A percentile compares a stretch with the other conserved stretches of the same genome.
Evolutionary conservation across 2,113 vertebrate genomes (phyloP).

Genomic region (Lampris megalopsis): DNA sequence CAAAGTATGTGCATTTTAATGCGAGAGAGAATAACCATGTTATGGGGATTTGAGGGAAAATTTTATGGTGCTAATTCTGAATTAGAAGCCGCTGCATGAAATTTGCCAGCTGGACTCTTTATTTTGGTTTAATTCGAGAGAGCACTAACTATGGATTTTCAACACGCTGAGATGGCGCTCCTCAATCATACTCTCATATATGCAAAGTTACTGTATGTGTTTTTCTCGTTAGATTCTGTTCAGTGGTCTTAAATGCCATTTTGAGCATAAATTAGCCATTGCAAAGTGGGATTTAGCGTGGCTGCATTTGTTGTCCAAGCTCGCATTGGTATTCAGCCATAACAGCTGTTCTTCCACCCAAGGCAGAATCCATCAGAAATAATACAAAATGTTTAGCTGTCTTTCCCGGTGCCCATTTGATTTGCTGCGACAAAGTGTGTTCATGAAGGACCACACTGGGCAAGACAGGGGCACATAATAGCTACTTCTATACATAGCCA

Average conservation of each 20-base stretch:
- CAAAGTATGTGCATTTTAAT: too few relatives aligned
- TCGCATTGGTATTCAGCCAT: slow-evolving; percentile 53
- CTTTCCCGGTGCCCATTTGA: slow-evolving; percentile 35
- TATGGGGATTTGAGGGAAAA: slow-evolving; percentile 9
- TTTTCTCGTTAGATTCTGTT: slow-evolving; percentile 35
- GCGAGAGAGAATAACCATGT: neutral
- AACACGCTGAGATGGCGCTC: slow-evolving; percentile 11
- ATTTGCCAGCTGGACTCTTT: slow-evolving; percentile 44
- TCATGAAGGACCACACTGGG: slow-evolving; percentile 22
- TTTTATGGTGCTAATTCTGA: slow-evolving; percentile 20
- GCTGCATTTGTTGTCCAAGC: slow-evolving; percentile 29
- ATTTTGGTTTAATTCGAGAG: slow-evolving; percentile 55
- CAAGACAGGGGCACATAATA: slow-evolving; percentile 3
- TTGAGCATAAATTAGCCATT: slow-evolving; percentile 49
- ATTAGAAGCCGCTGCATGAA: slow-evolving; percentile 34
- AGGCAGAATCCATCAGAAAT: slow-evolving; percentile 41
- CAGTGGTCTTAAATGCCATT: slow-evolving; percentile 43
- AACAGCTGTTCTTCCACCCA: slow-evolving; percentile 60
- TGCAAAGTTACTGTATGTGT: slow-evolving; percentile 18
- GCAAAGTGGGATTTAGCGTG: slow-evolving; percentile 43
- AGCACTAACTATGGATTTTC: slow-evolving; percentile 43
- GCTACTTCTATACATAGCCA: slow-evolving; percentile 28
- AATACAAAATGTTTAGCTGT: slow-evolving; percentile 28
- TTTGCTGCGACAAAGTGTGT: neutral
- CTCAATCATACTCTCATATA: slow-evolving; percentile 32